These are phyloP conservation scores for Serranus cabrilla DNA, from an alignment of 2,797 vertebrate genomes.

Conservation along the genomic window DNA sequence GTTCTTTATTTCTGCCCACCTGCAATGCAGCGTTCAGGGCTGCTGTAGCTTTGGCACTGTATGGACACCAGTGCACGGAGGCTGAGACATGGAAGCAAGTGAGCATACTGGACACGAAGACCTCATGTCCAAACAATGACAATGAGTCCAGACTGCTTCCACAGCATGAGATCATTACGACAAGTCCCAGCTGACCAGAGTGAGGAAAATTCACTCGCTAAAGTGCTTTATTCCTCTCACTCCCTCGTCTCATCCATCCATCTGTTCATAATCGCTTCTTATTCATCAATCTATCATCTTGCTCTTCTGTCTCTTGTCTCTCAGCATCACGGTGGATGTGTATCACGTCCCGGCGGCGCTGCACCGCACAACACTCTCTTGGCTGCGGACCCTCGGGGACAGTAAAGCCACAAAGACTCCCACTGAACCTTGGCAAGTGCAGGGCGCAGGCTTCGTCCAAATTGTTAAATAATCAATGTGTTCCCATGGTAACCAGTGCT, in stretches of 20 bases:
- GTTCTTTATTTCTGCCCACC: constrained; percentile 58
- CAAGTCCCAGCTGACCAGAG: constrained; percentile 68
- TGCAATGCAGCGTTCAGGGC: constrained; percentile 42
- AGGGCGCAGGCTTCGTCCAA: constrained; percentile 76
- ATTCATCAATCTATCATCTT: constrained; percentile 61
- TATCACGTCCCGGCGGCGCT: constrained; percentile 59
- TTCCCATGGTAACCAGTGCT: constrained; percentile 82
- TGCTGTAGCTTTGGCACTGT: constrained; percentile 9
- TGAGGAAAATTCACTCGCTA: constrained; percentile 51
- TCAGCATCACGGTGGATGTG: constrained; percentile 51
- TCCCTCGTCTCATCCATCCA: constrained; percentile 62
- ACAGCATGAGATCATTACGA: constrained; percentile 70
- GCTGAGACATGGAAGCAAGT: constrained; percentile 29
- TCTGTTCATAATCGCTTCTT: constrained; percentile 64
- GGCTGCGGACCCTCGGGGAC: constrained; percentile 75
- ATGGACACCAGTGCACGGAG: constrained; percentile 14
- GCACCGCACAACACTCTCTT: constrained; percentile 69
- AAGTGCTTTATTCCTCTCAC: constrained; percentile 53
- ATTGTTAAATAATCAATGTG: constrained; percentile 89
- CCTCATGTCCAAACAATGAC: constrained; percentile 55
- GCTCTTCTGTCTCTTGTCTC: constrained; percentile 65
- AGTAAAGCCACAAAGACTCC: constrained; percentile 77
- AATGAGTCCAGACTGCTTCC: constrained; percentile 73
- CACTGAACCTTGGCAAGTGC: constrained; percentile 79
- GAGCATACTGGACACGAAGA: constrained; percentile 53